phyloP scores from a whole-genome alignment of 1,140 invertebrate species.

The Chironomus tepperi region DNA sequence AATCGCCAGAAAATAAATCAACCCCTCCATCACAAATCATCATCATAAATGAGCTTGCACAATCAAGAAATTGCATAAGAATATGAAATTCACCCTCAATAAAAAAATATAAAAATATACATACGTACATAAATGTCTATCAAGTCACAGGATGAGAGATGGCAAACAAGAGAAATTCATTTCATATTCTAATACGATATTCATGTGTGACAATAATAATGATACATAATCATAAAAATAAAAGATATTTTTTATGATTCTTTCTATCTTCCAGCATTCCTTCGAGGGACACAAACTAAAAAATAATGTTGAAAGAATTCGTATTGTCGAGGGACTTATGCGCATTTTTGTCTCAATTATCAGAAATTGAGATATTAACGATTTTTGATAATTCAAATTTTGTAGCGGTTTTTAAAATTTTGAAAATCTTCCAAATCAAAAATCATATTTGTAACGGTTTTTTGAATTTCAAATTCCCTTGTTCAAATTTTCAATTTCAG shows the following conservation, averaged over 20 bases:
- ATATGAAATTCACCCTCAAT: neutral
- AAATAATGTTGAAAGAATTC: neutral
- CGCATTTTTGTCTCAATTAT: too few relatives aligned
- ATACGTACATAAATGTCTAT: neutral
- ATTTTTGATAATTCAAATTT: too few relatives aligned
- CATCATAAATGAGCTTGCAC: neutral
- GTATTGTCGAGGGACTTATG: too few relatives aligned
- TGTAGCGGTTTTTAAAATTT: too few relatives aligned
- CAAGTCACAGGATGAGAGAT: neutral
- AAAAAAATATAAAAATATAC: too few relatives aligned
- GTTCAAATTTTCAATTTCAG: too few relatives aligned
- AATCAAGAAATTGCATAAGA: conserved; percentile 15
- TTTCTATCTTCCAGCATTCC: neutral
- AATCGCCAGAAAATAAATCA: conserved; percentile 10
- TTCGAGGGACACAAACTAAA: neutral
- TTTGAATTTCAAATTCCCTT: too few relatives aligned
- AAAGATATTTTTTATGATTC: conserved; percentile 20
- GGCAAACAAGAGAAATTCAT: conserved; percentile 19
- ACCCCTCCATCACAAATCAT: too few relatives aligned
- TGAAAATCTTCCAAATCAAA: too few relatives aligned
- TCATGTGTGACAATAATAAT: conserved; percentile 23
- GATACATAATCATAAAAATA: conserved; percentile 24
- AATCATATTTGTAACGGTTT: too few relatives aligned
- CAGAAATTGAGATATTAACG: too few relatives aligned
- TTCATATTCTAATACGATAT: conserved; percentile 18